Conservation (phyloP, 1,140 invertebrate genomes). For the Brachionus koreanus region DNA sequence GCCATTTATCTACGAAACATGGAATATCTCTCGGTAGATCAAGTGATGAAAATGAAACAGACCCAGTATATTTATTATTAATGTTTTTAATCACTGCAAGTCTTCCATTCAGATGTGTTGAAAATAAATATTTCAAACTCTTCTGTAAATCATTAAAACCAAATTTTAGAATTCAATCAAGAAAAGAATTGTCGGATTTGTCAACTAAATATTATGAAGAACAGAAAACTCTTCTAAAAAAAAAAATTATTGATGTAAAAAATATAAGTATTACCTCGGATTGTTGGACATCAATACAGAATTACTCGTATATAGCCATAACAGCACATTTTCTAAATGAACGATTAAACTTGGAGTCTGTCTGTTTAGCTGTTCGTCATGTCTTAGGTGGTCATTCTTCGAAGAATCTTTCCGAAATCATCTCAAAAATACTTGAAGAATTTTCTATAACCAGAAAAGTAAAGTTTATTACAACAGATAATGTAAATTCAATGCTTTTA, state of each 20-base stretch:
- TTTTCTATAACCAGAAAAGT: no score
- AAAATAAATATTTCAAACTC: neutral
- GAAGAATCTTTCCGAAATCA: neutral
- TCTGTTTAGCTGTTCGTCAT: neutral
- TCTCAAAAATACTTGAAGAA: neutral
- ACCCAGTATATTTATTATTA: neutral
- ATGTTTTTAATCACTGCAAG: conserved; percentile 1
- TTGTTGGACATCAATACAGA: conserved; percentile 28
- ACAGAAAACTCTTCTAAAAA: neutral
- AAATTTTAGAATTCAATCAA: neutral
- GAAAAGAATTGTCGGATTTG: neutral
- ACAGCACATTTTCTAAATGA: conserved; percentile 27
- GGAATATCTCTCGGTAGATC: neutral
- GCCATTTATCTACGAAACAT: neutral
- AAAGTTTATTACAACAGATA: no score
- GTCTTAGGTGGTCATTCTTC: neutral
- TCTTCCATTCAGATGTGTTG: conserved; percentile 18
- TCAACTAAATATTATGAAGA: neutral
- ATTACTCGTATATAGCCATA: neutral
- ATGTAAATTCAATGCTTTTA: no score
- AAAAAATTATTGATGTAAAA: neutral
- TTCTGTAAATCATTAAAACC: neutral
- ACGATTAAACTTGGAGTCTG: neutral
- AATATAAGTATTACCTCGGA: neutral
- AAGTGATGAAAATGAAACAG: neutral